A percentile compares a stretch with the other conserved stretches of the same genome.
Conservation (phyloP, 2,113 vertebrate species). For the Noturus placidus region DNA sequence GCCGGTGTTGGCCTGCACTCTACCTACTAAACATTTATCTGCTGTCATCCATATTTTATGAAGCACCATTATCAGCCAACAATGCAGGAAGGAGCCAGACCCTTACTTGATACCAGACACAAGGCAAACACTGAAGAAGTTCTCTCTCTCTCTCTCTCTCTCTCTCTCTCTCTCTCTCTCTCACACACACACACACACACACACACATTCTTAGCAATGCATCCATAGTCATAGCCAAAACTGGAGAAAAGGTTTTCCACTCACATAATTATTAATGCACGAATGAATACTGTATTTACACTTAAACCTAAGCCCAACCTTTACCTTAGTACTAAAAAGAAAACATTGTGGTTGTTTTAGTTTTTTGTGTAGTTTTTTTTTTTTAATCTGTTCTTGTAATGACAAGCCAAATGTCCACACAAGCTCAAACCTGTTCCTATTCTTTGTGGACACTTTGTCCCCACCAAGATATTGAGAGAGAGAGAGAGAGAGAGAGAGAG, state of each 20-base stretch:
- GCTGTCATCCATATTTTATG: slow-evolving; percentile 78
- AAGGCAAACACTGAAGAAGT: slow-evolving; percentile 39
- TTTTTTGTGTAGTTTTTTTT: not conserved
- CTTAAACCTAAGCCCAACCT: not conserved
- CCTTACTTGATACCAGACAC: slow-evolving; percentile 69
- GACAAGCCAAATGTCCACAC: not conserved
- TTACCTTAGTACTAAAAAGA: not conserved
- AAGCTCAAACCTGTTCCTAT: not conserved
- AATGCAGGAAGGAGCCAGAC: slow-evolving; percentile 73
- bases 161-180: too few relatives aligned
- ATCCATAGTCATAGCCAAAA: not conserved
- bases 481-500: slow-evolving; percentile 3
- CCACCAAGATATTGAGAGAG: slow-evolving; percentile 30
- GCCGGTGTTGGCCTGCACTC: slow-evolving; percentile 73
- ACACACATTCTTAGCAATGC: not conserved
- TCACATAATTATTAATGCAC: not conserved
- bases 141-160: too few relatives aligned
- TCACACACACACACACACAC: not conserved
- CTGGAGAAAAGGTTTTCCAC: not conserved
- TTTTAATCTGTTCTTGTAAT: not conserved
- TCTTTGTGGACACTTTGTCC: not conserved
- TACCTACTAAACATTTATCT: slow-evolving; percentile 77
- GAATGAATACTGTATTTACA: not conserved
- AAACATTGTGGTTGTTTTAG: not conserved
- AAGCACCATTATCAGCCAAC: slow-evolving; percentile 74